Conservation (phyloP, 2,113 vertebrate genomes). For the Percopsis transmontana region DNA sequence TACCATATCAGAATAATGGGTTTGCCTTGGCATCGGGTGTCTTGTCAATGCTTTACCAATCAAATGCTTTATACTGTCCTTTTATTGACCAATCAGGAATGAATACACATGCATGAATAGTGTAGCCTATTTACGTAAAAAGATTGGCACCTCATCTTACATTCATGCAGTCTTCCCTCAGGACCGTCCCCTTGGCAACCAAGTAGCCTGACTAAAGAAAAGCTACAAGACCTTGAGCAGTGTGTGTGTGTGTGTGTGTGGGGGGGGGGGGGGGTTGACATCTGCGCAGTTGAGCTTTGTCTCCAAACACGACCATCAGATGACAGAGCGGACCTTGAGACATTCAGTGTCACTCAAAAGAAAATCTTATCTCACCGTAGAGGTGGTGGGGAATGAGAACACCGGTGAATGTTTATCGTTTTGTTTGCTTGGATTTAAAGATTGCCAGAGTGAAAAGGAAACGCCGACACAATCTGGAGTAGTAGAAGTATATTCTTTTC, state of each 20-base stretch:
- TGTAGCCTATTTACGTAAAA: background rate
- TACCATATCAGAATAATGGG: background rate
- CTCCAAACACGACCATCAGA: background rate
- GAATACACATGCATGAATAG: background rate
- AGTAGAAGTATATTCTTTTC: too few species aligned
- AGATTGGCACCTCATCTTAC: background rate
- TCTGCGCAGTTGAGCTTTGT: background rate
- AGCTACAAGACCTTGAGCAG: constrained; percentile 5
- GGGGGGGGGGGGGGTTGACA: background rate
- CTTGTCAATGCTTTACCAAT: background rate
- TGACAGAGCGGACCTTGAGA: too few species aligned
- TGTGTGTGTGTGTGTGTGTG: background rate
- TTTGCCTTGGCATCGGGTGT: background rate
- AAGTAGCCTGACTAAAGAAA: background rate
- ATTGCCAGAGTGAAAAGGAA: constrained; percentile 27
- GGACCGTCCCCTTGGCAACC: constrained; percentile 13
- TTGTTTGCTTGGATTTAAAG: too few species aligned
- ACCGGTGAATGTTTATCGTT: background rate
- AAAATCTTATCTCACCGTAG: background rate
- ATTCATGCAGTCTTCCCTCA: background rate
- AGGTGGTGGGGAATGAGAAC: background rate
- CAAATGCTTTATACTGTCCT: background rate
- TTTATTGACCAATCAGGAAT: background rate
- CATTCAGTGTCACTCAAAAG: too few species aligned
- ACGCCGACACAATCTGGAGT: constrained; percentile 12